Percentiles rank a stretch among this genome's conserved stretches.
Conservation (phyloP, 2,113 vertebrate genomes). For the Delphinus delphis region DNA sequence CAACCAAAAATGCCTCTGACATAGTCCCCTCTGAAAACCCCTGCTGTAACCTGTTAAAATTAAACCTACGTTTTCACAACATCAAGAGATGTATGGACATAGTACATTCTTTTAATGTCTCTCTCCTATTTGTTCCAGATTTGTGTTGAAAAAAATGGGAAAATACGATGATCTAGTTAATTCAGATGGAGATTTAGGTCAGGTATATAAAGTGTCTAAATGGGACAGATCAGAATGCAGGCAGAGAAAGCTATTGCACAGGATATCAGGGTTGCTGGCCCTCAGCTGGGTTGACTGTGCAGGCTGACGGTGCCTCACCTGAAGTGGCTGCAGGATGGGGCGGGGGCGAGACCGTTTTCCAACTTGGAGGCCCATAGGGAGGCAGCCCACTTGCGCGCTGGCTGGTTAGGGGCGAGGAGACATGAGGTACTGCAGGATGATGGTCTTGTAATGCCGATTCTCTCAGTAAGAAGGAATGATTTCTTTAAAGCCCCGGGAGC, state of each 20-base stretch:
- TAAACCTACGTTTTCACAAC: neutral
- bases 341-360: fast-evolving
- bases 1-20: neutral
- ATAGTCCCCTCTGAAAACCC: neutral
- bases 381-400: fast-evolving
- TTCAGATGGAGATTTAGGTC: neutral
- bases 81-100: neutral
- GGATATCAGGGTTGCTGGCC: fast-evolving
- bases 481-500: neutral
- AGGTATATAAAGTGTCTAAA: neutral
- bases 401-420: neutral
- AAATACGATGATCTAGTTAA: neutral
- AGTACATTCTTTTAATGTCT: neutral
- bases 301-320: fast-evolving
- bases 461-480: neutral
- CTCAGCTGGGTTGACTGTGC: neutral
- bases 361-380: fast-evolving
- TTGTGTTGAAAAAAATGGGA: neutral
- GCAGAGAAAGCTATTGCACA: neutral
- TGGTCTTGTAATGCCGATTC: neutral
- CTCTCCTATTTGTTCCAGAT: neutral
- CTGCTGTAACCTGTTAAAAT: neutral
- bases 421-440: neutral
- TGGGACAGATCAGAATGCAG: neutral
- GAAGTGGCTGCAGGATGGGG: fast-evolving